Base-by-base conservation (phyloP, 1,140 invertebrate species). In the Dryas iulia region DNA sequence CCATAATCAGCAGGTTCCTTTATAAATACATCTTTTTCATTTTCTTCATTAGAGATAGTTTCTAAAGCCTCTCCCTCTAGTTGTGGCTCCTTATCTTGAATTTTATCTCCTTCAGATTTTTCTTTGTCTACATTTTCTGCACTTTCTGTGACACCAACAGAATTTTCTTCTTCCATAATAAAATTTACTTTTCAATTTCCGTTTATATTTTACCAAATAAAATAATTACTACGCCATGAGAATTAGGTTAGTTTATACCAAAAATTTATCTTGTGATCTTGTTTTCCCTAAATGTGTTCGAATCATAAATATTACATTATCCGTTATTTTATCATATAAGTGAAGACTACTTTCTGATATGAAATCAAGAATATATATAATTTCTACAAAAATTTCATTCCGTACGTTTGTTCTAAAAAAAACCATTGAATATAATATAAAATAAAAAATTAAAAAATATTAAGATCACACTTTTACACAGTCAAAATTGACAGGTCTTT, bases 311-410 rank as follows among this genome's bases (percentile, higher is more conserved):
- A 77, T 85, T 70, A 90, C 65, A 62, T 86, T 86, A 54, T 81
- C 81, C 8, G 85, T 87, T 69, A 90, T 86, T 80, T 76, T 84
- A 30, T 87, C 83, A 82, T 85, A 90, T 31, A 89, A 69, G 64
- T 61, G 72, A 30, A 81, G 68, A 70, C 85, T 88, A 53, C 73
- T 75, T 18, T 79, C 23, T 18, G 82, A 83, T 73, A 90, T 72
- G 28, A 68, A 71, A 78, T 90, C 86, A 33, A 90, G 76, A 71
- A 90, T 73, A 71, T 81, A 73, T 64, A 90, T 79, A 78, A 88
- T 80, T 59, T 86, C 82, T 62, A 76, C 67, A 71, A 84, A 80
- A 69, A 89, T 66, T 65, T 80, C 76, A 76, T 86, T 66, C 21
- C 77, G 72, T 65, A 87, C 71, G 69, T 77, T 80, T 66, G 76